Evolutionary conservation across 2,113 vertebrate species (phyloP), one percentile per base, ranked within the genome.

Genomic region (Psephotus haematonotus): DNA sequence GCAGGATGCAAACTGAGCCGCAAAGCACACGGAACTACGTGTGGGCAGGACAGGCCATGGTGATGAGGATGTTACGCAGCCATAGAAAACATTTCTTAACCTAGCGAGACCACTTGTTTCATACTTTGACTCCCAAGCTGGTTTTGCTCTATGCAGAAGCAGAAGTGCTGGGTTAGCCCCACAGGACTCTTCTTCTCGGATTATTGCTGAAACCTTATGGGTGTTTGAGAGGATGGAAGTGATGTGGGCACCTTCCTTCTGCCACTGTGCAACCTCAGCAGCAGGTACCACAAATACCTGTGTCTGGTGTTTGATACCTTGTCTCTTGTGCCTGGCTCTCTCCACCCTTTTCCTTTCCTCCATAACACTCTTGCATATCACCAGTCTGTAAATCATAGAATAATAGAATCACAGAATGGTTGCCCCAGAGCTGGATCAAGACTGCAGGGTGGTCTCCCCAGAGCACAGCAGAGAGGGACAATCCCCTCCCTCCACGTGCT

Each of bases 141-240:
- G 11, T 25, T 50, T 69, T 3, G 3, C 65, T 72, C 71, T 60
- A 1, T 3, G 17, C 59, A 12, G 44, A 41, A n/a, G 37, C 20
- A 8, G 65, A 37, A n/a, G 52, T 25, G 59, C 35, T 2, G 65
- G 13, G 28, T 17, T 3, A 4, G 33, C 43, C 68, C 68, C 3
- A 0, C 16, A 2, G 10, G 43, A 46, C 5, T 0, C 15, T 17
- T 16, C 64, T 46, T 37, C 25, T 35, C 1, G 0, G 13, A 23
- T 23, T 37, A 2, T 7, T 27, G 11, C 63, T 24, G 69, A 27
- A 72, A 14, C 53, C 72, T 55, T 43, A 5, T 1, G 11, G 31
- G 13, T 4, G 31, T 12, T 23, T 27, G 79, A 17, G n/a, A 6
- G 24, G 63, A 33, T 13, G 37, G 75, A 13, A 41, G 10, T 1